phyloP scores from a whole-genome alignment of 2,888 invertebrate species.

The Philaethria dido region DNA sequence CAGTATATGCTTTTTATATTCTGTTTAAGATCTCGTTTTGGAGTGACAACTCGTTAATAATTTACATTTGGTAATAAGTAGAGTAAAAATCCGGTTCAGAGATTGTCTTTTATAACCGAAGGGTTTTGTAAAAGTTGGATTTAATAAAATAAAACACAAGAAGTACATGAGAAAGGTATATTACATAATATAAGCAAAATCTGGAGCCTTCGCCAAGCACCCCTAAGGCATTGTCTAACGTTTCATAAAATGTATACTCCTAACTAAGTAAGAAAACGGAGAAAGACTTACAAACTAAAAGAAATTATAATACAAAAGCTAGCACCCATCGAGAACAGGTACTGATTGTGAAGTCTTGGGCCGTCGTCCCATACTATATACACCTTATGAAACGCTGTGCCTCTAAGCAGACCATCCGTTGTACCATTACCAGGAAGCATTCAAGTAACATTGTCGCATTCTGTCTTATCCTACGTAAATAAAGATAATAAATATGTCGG shows the following conservation, averaged over 20 bases:
- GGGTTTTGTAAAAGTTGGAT: neutral
- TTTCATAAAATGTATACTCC: conserved; percentile 77
- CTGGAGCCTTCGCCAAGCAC: conserved; percentile 64
- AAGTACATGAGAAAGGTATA: conserved; percentile 65
- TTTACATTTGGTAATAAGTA: conserved; percentile 24
- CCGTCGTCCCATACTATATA: conserved; percentile 63
- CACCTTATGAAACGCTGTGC: conserved; percentile 76
- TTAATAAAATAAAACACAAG: conserved; percentile 48
- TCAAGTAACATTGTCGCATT: conserved; percentile 65
- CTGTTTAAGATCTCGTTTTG: conserved; percentile 34
- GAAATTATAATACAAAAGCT: conserved; percentile 79
- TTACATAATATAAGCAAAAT: conserved; percentile 69
- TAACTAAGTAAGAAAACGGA: conserved; percentile 56
- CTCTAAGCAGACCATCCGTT: conserved; percentile 52
- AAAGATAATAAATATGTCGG: conserved; percentile 69
- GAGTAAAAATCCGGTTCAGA: conserved; percentile 25
- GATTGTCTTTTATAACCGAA: conserved; percentile 7
- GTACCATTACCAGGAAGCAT: conserved; percentile 55
- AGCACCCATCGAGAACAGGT: conserved; percentile 47
- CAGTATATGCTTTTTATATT: conserved; percentile 57
- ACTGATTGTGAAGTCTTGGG: conserved; percentile 60
- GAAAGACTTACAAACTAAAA: conserved; percentile 70
- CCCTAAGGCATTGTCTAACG: conserved; percentile 69
- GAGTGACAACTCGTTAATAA: conserved; percentile 10
- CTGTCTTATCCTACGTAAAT: conserved; percentile 63